phyloP scores from a whole-genome alignment of 2,888 invertebrate genomes.

The Phalangium opilio region DNA sequence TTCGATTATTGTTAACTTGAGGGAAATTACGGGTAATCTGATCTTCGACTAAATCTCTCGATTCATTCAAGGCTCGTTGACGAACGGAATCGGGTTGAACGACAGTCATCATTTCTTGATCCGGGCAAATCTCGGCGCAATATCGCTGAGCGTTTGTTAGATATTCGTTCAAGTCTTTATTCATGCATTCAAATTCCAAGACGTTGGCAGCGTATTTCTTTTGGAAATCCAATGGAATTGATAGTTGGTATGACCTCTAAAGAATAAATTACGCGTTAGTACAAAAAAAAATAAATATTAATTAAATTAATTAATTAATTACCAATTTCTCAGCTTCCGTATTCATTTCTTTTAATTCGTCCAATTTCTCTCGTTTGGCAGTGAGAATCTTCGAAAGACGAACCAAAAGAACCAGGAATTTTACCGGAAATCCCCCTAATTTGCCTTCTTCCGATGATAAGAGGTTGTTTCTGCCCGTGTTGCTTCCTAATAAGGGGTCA shows the following conservation, averaged over 20 bases:
- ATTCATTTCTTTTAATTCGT: constrained; percentile 68
- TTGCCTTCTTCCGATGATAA: constrained; percentile 37
- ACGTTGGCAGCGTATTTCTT: constrained; percentile 69
- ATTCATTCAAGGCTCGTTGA: constrained; percentile 73
- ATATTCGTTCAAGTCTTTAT: constrained; percentile 68
- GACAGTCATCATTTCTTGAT: constrained; percentile 66
- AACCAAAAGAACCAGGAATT: constrained; percentile 63
- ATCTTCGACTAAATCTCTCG: constrained; percentile 55
- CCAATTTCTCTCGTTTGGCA: constrained; percentile 64
- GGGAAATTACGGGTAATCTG: constrained; percentile 8
- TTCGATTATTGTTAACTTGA: constrained; percentile 27
- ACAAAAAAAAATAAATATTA: too few species aligned
- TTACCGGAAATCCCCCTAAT: constrained; percentile 66
- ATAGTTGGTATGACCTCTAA: constrained; percentile 55
- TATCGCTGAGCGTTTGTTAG: constrained; percentile 67
- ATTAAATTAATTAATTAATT: background rate
- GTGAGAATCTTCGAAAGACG: constrained; percentile 68
- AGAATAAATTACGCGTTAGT: background rate
- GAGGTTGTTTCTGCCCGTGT: constrained; percentile 22
- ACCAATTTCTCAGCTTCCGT: constrained; percentile 68
- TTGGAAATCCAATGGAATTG: constrained; percentile 72
- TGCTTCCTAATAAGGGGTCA: constrained; percentile 33
- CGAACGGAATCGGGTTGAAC: constrained; percentile 72
- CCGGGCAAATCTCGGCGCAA: constrained; percentile 55
- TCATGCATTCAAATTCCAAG: constrained; percentile 77